Conservation (phyloP, 92 coral and sea anemone genomes). For the Phymanthus crucifer region DNA sequence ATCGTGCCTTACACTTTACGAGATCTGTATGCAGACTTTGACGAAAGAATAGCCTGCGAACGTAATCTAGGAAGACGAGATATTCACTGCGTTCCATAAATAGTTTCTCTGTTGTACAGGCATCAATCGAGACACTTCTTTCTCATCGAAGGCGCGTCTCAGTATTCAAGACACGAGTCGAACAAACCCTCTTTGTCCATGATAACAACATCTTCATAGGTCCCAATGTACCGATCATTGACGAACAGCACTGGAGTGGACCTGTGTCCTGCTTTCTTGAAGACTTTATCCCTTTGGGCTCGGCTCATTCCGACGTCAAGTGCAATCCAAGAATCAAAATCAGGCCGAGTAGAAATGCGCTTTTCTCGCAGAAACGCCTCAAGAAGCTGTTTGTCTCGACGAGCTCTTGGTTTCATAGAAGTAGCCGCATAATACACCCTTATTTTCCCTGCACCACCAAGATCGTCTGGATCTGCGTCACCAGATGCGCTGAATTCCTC, state of each 20-base stretch:
- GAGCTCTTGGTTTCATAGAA: conserved; percentile 76
- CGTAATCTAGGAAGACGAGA: no score
- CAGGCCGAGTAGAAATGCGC: conserved; percentile 58
- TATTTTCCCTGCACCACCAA: conserved; percentile 69
- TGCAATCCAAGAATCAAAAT: conserved; percentile 77
- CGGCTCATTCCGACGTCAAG: conserved; percentile 80
- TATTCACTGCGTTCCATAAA: no score
- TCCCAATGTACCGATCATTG: conserved; percentile 76
- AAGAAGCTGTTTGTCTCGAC: conserved; percentile 69
- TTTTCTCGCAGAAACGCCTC: conserved; percentile 72
- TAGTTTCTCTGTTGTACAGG: no score
- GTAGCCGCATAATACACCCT: conserved; percentile 87
- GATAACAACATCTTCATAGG: conserved; percentile 80
- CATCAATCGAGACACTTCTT: no score
- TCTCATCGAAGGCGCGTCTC: neutral
- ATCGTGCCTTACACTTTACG: no score
- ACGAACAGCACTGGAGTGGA: conserved; percentile 86
- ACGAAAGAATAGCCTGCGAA: no score
- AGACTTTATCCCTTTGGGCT: conserved; percentile 76
- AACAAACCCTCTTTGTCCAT: conserved; percentile 86
- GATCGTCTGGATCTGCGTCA: conserved; percentile 40
- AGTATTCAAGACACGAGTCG: conserved; percentile 56
- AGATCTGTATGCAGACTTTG: no score
- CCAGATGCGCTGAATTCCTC: conserved; percentile 24
- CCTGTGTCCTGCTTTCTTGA: conserved; percentile 84